Percentiles rank a stretch among this genome's conserved stretches.
These are phyloP conservation scores for Euwallacea similis DNA, from an alignment of 1,140 invertebrate genomes.

Conservation along the genomic window DNA sequence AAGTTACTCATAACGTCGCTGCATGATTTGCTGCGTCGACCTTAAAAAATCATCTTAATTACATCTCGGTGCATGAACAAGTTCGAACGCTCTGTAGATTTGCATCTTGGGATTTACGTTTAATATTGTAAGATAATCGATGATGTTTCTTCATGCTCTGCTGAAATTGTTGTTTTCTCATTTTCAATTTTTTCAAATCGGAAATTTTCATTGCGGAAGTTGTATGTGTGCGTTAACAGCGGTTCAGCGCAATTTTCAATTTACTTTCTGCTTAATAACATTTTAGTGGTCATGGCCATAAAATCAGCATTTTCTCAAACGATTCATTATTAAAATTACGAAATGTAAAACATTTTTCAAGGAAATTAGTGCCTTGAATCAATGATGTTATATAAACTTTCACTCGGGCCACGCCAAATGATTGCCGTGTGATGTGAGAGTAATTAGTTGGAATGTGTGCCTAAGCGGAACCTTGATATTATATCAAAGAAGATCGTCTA, in stretches of 20 bases:
- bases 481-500: not conserved
- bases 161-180: not conserved
- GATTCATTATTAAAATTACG: not conserved
- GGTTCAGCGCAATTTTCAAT: too few species aligned
- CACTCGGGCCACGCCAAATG: constrained; percentile 2
- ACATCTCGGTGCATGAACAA: not conserved
- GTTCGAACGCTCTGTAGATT: constrained; percentile 5
- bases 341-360: not conserved
- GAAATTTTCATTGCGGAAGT: too few species aligned
- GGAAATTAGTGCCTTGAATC: not conserved
- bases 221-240: too few species aligned
- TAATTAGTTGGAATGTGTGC: not conserved
- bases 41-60: constrained; percentile 27
- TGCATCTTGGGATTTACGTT: constrained; percentile 4
- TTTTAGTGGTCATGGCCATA: too few species aligned
- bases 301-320: too few species aligned
- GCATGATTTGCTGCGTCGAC: constrained; percentile 14
- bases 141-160: constrained; percentile 9
- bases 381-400: constrained; percentile 1
- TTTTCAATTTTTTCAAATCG: too few species aligned
- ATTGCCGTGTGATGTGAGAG: not conserved
- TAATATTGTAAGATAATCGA: constrained; percentile 14
- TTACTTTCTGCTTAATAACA: too few species aligned
- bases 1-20: constrained; percentile 20
- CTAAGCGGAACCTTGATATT: not conserved